Evolutionary conservation across 2,888 invertebrate genomes (phyloP).

Genomic region (Invenusta paracnida): DNA sequence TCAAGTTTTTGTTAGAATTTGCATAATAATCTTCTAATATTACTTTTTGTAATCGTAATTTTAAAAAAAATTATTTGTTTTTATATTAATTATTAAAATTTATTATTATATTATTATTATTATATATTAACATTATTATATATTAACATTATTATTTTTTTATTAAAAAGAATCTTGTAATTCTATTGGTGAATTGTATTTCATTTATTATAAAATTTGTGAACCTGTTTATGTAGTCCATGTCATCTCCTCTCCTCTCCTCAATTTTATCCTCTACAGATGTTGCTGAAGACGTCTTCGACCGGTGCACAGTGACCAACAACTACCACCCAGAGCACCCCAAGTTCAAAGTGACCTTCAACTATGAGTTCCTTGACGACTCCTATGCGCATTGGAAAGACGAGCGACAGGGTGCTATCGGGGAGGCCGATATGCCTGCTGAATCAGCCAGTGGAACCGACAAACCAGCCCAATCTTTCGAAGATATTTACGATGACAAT

Average conservation of each 20-base stretch:
- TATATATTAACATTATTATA: too few species aligned
- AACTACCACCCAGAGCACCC: conserved; percentile 51
- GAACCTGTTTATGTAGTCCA: too few species aligned
- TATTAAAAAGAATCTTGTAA: too few species aligned
- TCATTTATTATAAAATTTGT: conserved; percentile 9
- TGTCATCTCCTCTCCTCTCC: background rate
- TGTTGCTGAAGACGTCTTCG: conserved; percentile 57
- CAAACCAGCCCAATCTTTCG: background rate
- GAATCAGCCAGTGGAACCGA: background rate
- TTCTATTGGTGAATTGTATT: background rate
- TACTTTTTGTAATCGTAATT: too few species aligned
- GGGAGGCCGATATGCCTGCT: background rate
- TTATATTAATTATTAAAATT: too few species aligned
- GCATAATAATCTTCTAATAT: too few species aligned
- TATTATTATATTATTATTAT: too few species aligned
- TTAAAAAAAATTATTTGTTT: too few species aligned
- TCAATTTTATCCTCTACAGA: too few species aligned
- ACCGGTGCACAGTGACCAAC: conserved; percentile 53
- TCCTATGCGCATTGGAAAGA: conserved; percentile 57
- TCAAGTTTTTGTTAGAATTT: too few species aligned
- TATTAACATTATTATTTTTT: too few species aligned
- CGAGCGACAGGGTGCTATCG: background rate
- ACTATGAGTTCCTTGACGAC: conserved; percentile 63
- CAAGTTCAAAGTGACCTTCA: conserved; percentile 56
- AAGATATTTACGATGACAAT: conserved; percentile 55